These are phyloP conservation scores for Hemiscyllium ocellatum DNA, from an alignment of 2,113 vertebrate species.

Conservation along the genomic window DNA sequence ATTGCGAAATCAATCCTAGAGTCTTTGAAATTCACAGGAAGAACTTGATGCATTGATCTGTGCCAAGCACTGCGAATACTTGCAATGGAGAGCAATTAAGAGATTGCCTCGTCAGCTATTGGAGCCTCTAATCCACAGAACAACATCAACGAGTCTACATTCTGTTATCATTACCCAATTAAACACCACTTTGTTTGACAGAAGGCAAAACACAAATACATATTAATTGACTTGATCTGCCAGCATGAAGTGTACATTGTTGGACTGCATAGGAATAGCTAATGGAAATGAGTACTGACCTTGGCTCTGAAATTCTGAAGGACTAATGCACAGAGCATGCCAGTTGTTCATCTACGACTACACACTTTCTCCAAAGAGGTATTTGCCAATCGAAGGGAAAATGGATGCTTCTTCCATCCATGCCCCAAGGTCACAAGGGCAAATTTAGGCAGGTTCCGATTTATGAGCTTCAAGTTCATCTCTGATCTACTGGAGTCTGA, in stretches of 20 bases:
- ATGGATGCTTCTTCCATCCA: background rate
- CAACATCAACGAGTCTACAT: background rate
- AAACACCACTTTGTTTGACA: background rate
- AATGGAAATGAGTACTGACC: background rate
- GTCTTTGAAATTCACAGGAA: background rate
- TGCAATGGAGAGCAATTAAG: background rate
- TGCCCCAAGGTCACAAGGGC: background rate
- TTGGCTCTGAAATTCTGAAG: background rate
- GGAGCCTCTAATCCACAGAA: background rate
- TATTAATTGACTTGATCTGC: background rate
- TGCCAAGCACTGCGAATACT: background rate
- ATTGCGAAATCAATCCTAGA: background rate
- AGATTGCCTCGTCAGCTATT: background rate
- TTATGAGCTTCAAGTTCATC: background rate
- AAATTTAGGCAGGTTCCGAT: background rate
- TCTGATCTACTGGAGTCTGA: background rate
- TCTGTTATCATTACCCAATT: background rate
- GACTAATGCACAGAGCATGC: background rate
- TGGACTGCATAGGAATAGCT: background rate
- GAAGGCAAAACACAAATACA: background rate
- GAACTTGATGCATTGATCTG: background rate
- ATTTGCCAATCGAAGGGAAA: background rate
- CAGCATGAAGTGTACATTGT: background rate
- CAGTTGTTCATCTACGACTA: background rate
- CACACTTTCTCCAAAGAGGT: background rate